These are phyloP conservation scores for Cephus sareptanus DNA, from an alignment of 2,888 invertebrate species.

Conservation along the genomic window DNA sequence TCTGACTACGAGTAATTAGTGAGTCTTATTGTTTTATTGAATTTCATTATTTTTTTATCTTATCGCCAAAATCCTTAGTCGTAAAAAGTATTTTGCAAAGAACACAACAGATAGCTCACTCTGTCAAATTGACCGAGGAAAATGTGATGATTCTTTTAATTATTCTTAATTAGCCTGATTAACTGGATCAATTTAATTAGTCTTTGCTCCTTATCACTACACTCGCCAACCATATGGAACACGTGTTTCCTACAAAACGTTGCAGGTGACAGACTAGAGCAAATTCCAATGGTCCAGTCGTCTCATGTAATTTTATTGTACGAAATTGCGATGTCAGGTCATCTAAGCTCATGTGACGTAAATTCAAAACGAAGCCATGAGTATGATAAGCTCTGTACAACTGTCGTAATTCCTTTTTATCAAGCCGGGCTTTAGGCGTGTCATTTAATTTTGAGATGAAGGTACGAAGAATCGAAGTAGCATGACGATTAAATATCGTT, in stretches of 20 bases:
- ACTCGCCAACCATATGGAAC: slow-evolving; percentile 57
- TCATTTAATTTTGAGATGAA: slow-evolving; percentile 44
- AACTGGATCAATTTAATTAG: slow-evolving; percentile 21
- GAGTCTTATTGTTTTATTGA: background rate
- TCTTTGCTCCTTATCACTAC: slow-evolving; percentile 52
- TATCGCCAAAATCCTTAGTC: background rate
- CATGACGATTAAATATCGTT: slow-evolving; percentile 59
- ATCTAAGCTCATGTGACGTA: slow-evolving; percentile 44
- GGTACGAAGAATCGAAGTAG: slow-evolving; percentile 47
- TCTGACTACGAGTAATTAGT: background rate
- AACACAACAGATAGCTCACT: background rate
- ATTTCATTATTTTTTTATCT: background rate
- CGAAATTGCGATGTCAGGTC: slow-evolving; percentile 51
- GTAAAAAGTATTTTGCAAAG: background rate
- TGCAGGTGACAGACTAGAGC: slow-evolving; percentile 55
- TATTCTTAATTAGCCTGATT: background rate
- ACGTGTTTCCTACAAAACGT: slow-evolving; percentile 53
- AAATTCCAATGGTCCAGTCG: slow-evolving; percentile 59
- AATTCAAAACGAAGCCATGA: slow-evolving; percentile 58
- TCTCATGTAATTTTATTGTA: slow-evolving; percentile 54
- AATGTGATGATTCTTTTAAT: background rate
- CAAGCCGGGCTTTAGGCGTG: slow-evolving; percentile 40
- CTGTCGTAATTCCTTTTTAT: slow-evolving; percentile 55
- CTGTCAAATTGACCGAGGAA: background rate
- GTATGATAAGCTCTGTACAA: slow-evolving; percentile 57